phyloP scores from a whole-genome alignment of 2,113 vertebrate genomes.

The Lagopus muta region DNA sequence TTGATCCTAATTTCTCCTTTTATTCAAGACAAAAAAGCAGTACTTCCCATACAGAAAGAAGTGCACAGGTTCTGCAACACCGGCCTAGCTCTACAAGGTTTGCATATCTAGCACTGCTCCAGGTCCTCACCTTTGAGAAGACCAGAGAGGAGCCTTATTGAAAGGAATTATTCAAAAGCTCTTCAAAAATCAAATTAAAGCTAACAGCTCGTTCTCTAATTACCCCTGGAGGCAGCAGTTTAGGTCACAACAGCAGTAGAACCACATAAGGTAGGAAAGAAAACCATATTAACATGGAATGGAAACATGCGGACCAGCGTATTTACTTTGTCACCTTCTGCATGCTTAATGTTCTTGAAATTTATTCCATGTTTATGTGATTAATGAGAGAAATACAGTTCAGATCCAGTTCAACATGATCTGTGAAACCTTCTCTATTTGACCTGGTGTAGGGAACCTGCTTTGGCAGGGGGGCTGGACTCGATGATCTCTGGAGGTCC shows the following conservation, averaged over 20 bases:
- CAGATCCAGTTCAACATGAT: neutral
- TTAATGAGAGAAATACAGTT: neutral
- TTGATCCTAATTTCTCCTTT: neutral
- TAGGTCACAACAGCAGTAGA: neutral
- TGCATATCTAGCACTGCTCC: neutral
- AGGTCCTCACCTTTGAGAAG: neutral
- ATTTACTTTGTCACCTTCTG: neutral
- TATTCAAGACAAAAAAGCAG: neutral
- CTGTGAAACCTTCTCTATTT: neutral
- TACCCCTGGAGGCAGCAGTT: neutral
- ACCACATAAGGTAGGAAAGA: neutral
- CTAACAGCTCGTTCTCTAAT: neutral
- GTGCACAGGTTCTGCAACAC: neutral
- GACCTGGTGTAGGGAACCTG: no score
- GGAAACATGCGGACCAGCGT: neutral
- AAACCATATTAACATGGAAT: accelerated
- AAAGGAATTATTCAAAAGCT: neutral
- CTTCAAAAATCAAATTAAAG: neutral
- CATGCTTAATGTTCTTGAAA: neutral
- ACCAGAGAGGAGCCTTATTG: neutral
- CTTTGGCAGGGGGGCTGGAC: no score
- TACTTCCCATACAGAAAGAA: neutral
- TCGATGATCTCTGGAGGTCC: no score
- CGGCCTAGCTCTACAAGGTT: neutral
- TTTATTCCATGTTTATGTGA: neutral